Evolutionary conservation across 2,888 invertebrate genomes (phyloP).

Genomic region (Lithophane ornitopus): DNA sequence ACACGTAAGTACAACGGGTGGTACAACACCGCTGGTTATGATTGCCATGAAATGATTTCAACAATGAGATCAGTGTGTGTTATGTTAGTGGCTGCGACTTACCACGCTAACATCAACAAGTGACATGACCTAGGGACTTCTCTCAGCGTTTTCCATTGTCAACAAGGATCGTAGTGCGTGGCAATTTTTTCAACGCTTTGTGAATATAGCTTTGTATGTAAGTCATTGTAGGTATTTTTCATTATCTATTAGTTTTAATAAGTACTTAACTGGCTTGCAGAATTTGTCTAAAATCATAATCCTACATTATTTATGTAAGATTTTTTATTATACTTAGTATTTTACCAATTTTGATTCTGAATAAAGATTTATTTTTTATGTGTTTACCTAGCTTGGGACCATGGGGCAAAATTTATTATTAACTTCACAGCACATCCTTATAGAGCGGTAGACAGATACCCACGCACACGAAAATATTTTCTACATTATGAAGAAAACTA

Average conservation of each 20-base stretch:
- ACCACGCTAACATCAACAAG: no score
- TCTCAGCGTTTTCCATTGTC: background rate
- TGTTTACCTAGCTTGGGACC: background rate
- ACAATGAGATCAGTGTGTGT: background rate
- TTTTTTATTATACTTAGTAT: no score
- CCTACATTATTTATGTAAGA: background rate
- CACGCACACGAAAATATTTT: conserved; percentile 38
- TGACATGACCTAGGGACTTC: no score
- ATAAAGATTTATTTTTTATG: background rate
- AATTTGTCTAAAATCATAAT: background rate
- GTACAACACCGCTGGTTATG: background rate
- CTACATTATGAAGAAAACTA: conserved; percentile 41
- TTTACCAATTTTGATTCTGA: background rate
- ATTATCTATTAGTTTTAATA: background rate
- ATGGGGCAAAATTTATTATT: background rate
- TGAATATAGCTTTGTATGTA: background rate
- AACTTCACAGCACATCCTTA: conserved; percentile 3
- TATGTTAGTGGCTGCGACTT: no score
- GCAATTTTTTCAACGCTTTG: background rate
- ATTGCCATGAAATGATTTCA: background rate
- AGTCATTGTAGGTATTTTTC: background rate
- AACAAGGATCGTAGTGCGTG: background rate
- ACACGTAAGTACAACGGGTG: background rate
- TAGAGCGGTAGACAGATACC: conserved; percentile 29
- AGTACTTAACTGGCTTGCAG: no score